Percentiles rank a stretch among this genome's conserved stretches.
Conservation (phyloP, 2,797 vertebrate genomes). For the Oceanodroma leucorhoa region DNA sequence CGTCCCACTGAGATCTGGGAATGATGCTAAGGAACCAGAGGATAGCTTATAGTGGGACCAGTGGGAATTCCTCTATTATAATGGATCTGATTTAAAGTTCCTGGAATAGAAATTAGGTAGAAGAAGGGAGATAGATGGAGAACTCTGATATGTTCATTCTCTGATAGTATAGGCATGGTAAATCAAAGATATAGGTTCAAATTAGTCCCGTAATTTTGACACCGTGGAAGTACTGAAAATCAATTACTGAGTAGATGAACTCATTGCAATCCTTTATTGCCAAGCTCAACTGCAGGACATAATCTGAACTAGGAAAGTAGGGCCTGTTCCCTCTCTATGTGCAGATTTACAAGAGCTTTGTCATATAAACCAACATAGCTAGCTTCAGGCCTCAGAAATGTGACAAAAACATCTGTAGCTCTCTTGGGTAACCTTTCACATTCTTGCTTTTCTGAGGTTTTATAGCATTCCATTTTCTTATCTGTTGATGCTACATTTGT, state of each 20-base stretch:
- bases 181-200: neutral
- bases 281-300: neutral
- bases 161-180: neutral
- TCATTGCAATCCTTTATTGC: neutral
- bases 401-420: neutral
- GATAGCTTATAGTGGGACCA: neutral
- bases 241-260: neutral
- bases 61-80: neutral
- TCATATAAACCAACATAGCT: neutral
- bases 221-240: neutral
- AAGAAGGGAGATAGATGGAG: neutral
- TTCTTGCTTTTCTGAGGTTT: neutral
- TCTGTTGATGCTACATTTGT: rapidly evolving
- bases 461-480: neutral
- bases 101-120: neutral
- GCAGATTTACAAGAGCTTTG: neutral
- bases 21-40: neutral
- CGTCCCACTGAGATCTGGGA: neutral
- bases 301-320: neutral
- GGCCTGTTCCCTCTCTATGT: neutral
- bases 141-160: neutral
- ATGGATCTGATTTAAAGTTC: neutral
- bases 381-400: neutral
- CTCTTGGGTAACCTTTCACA: neutral
- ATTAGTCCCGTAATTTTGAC: neutral